Evolutionary conservation across 2,888 invertebrate species (phyloP).

Genomic region (Drosophila macrothrix): DNA sequence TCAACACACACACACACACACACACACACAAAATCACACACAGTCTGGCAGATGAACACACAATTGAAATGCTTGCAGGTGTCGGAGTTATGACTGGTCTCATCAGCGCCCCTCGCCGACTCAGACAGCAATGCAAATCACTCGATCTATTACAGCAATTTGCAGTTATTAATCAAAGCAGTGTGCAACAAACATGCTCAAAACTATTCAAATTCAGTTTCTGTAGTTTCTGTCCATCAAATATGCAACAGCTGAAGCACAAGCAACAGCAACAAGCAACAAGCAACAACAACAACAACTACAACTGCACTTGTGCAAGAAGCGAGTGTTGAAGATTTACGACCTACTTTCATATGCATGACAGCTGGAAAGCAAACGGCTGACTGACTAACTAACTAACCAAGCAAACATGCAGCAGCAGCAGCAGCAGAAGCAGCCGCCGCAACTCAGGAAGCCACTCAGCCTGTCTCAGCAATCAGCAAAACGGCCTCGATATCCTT

Average conservation of each 20-base stretch:
- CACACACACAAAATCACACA: slow-evolving; percentile 3
- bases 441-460: slow-evolving; percentile 27
- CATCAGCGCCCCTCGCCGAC: background rate
- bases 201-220: background rate
- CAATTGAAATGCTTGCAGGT: slow-evolving; percentile 56
- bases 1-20: background rate
- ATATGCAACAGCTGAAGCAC: slow-evolving; percentile 52
- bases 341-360: slow-evolving; percentile 79
- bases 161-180: slow-evolving; percentile 76
- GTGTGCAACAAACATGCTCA: slow-evolving; percentile 18
- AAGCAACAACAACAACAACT: slow-evolving; percentile 21
- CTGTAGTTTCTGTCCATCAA: slow-evolving; percentile 50
- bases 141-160: slow-evolving; percentile 75
- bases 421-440: slow-evolving; percentile 6
- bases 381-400: slow-evolving; percentile 77
- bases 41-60: slow-evolving; percentile 25
- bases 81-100: slow-evolving; percentile 42
- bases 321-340: slow-evolving; percentile 67
- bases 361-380: slow-evolving; percentile 64
- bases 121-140: slow-evolving; percentile 57
- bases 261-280: too few relatives aligned
- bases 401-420: slow-evolving; percentile 27
- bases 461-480: slow-evolving; percentile 26
- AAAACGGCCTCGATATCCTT: slow-evolving; percentile 37
- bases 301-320: slow-evolving; percentile 32